Evolutionary conservation across 2,113 vertebrate genomes (phyloP).

Genomic region (Psammodynastes pulverulentus): DNA sequence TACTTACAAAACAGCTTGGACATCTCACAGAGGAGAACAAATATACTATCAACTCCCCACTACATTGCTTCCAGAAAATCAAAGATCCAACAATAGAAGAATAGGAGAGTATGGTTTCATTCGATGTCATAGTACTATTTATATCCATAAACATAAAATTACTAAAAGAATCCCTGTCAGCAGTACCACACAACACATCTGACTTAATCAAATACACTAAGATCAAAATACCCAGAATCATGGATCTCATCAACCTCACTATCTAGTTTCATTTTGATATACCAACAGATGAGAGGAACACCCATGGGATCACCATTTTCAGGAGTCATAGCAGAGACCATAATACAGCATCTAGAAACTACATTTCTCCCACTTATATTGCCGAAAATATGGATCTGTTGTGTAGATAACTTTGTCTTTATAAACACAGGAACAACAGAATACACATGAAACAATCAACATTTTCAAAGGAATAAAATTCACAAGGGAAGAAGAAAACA

Average conservation of each 20-base stretch:
- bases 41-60: not conserved
- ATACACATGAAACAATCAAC: not conserved
- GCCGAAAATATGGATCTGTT: not conserved
- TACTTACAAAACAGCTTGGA: not conserved
- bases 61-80: not conserved
- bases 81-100: not conserved
- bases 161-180: not conserved
- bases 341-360: not conserved
- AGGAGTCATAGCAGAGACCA: not conserved
- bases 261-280: not conserved
- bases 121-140: not conserved
- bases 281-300: not conserved
- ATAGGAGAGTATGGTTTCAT: not conserved
- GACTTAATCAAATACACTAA: not conserved
- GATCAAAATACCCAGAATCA: not conserved
- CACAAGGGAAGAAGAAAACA: not conserved
- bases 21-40: not conserved
- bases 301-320: not conserved
- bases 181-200: not conserved
- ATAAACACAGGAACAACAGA: not conserved
- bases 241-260: not conserved
- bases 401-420: not conserved
- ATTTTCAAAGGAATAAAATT: not conserved
- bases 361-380: not conserved
- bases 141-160: not conserved